Evolutionary conservation across 2,888 invertebrate species (phyloP), one percentile per base, ranked within the genome.

Genomic region (Polia nebulosa): DNA sequence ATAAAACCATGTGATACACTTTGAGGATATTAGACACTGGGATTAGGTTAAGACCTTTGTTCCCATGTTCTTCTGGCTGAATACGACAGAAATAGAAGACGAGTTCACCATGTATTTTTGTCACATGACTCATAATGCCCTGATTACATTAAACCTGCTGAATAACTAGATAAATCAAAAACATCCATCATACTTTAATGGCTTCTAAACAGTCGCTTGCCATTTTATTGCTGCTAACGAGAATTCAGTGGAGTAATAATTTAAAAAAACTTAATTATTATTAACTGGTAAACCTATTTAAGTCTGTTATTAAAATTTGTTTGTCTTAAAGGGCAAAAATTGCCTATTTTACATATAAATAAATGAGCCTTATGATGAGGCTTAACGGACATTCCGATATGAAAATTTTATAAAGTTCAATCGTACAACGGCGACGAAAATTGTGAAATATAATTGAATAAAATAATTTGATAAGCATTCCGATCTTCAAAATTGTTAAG

Each of bases 391-490:
- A 44, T 52, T 72, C n/a, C 53, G 62, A 65, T 76, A 71, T 55
- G 49, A 81, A 73, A 53, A 69, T 80, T 71, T 63, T 68, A 70
- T 72, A 72, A 82, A 84, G 78, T 78, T 76, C 76, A 77, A 64
- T 55, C 17, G 27, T 22, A 39, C 39, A 61, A 39, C 11, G 0
- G 11, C 29, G 17, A 69, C 25, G 45, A 68, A 59, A 78, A 81
- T 83, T 81, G 77, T 47, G 76, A 76, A 85, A 88, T 81, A 60
- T 65, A 80, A 85, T 82, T 76, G 66, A 84, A 83, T 84, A 81
- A 82, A 79, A 85, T 82, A 82, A 84, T 85, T 81, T 81, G 77
- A 76, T 85, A 82, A 80, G 59, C 70, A 83, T 85, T 84, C 55
- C 56, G 79, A 73, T 77, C 60, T 69, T 82, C 74, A 76, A 83